These are phyloP conservation scores for Muricea muricata DNA, from an alignment of 92 coral and sea anemone genomes.

Conservation along the genomic window DNA sequence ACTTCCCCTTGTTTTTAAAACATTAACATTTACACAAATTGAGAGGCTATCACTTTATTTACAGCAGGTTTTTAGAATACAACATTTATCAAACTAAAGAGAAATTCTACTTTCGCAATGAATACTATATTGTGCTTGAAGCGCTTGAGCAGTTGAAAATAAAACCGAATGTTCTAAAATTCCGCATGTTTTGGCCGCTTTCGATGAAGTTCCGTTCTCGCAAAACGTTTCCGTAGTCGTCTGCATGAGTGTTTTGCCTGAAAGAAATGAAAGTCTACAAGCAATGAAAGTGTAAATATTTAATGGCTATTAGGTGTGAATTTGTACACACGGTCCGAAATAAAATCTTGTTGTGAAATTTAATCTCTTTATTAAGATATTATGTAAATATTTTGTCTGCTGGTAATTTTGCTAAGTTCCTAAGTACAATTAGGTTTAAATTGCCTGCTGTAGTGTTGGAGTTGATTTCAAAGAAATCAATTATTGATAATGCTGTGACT, in stretches of 20 bases:
- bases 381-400: conserved; percentile 11
- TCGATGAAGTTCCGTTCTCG: too few relatives aligned
- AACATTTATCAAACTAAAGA: too few relatives aligned
- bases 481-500: too few relatives aligned
- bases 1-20: background rate
- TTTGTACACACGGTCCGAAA: background rate
- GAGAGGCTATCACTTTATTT: too few relatives aligned
- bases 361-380: background rate
- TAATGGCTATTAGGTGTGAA: background rate
- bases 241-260: too few relatives aligned
- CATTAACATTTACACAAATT: too few relatives aligned
- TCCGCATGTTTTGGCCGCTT: background rate
- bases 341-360: background rate
- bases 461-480: too few relatives aligned
- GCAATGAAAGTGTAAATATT: background rate
- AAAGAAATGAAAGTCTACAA: background rate
- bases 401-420: background rate
- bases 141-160: background rate
- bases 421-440: background rate
- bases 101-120: too few relatives aligned
- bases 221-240: too few relatives aligned
- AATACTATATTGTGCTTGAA: too few relatives aligned
- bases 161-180: background rate
- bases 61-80: too few relatives aligned
- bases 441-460: too few relatives aligned